Evolutionary conservation across 2,113 vertebrate species (phyloP), one percentile per base, ranked within the genome.

Genomic region (Burhinus oedicnemus): DNA sequence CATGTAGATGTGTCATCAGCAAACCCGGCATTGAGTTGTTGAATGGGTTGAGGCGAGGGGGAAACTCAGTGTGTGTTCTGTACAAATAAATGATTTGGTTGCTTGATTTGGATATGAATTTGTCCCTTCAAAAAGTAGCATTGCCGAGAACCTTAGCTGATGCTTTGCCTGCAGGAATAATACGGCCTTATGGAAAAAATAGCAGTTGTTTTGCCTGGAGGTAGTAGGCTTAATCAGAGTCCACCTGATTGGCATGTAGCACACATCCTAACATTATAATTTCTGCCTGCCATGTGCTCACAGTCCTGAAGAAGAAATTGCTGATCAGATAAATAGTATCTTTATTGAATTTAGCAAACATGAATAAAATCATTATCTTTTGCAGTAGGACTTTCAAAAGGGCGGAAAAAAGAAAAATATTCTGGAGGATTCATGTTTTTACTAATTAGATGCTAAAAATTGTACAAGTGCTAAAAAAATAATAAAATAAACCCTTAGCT

Each of bases 361-460:
- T 49, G 51, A 93, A 74, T 68, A 75, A 80, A 83, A 75, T 55
- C 75, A 65, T 77, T 78, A 34, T 93, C 29, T 42, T 94, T 58
- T 74, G 80, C 76, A 44, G 51, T 16, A 85, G 26, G 38, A 51
- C 70, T 91, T 93, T 42, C 7, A 72, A 57, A 18, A 22, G 15
- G 40, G 15, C 5, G 16, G 51, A 15, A 44, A 55, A 17, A 45
- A 45, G 30, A 78, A 60, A 75, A 91, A 26, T 34, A 3, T 69
- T 93, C 55, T 87, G 74, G 51, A 90, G 34, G 61, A 89, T 68
- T 93, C 8, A 1, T 92, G 70, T 81, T 96, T 95, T 95, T 91
- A 68, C 85, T 96, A 95, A 97, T 98, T 89, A 92, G 94, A 86
- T 52, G 76, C 64, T 95, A 83, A 96, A 95, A 96, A 87, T 94